Percentiles rank a stretch among this genome's conserved stretches.
These are phyloP conservation scores for Chiloscyllium plagiosum DNA, from an alignment of 2,113 vertebrate species.

Conservation along the genomic window DNA sequence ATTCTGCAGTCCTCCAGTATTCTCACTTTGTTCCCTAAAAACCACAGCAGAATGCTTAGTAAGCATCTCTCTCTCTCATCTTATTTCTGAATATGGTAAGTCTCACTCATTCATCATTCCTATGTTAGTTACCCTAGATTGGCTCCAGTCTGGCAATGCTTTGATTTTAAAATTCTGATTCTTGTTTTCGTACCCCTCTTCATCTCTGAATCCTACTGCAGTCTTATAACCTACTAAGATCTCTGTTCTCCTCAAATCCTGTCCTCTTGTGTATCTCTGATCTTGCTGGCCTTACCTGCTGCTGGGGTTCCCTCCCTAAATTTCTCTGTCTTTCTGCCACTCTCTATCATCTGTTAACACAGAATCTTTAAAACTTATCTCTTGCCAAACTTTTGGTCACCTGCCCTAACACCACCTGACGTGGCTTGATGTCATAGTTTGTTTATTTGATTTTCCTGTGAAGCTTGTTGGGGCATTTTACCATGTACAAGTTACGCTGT, in stretches of 20 bases:
- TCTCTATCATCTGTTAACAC: neutral
- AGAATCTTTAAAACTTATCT: neutral
- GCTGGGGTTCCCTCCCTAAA: neutral
- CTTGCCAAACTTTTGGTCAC: too few relatives aligned
- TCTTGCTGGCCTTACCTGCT: neutral
- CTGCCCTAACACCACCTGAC: neutral
- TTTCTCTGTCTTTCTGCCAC: neutral
- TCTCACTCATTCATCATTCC: neutral
- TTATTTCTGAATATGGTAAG: neutral
- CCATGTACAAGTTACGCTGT: neutral
- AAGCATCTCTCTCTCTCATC: neutral
- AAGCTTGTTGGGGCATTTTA: neutral
- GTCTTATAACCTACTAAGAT: neutral
- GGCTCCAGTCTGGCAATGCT: neutral
- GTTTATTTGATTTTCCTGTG: neutral
- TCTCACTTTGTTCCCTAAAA: neutral
- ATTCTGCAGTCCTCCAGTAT: neutral
- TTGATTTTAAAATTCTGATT: neutral
- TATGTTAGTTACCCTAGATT: neutral
- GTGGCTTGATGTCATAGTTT: neutral
- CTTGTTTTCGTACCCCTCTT: neutral
- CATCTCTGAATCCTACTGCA: neutral
- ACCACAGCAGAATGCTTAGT: neutral
- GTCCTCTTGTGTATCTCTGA: neutral
- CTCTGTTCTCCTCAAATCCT: neutral